Percentiles rank a stretch among this genome's conserved stretches.
phyloP scores from a whole-genome alignment of 1,140 invertebrate species.

The Lineus longissimus region DNA sequence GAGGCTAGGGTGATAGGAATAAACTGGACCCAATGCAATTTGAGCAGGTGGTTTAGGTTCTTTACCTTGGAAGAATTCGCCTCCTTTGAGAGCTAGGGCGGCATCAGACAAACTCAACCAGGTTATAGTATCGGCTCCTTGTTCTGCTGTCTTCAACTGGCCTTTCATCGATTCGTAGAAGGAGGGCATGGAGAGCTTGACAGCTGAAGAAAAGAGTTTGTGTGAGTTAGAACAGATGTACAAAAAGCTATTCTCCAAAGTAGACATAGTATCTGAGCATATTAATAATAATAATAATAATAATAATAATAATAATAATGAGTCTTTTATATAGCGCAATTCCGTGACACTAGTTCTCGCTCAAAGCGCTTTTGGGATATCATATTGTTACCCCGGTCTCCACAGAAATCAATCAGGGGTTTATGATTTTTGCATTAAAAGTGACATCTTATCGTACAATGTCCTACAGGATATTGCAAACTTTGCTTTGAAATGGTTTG shows the following conservation, averaged over 20 bases:
- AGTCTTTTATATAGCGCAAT: too few species aligned
- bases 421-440: not conserved
- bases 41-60: not conserved
- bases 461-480: too few species aligned
- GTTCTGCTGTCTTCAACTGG: slow-evolving; percentile 49
- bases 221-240: too few species aligned
- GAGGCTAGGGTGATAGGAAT: not conserved
- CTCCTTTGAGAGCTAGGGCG: slow-evolving; percentile 40
- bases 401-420: too few species aligned
- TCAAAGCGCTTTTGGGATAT: too few species aligned
- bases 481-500: too few species aligned
- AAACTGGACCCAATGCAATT: not conserved
- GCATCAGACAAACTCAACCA: slow-evolving; percentile 52
- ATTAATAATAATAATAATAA: too few species aligned
- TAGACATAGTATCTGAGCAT: not conserved
- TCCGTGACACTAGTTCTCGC: too few species aligned
- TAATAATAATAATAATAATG: not conserved
- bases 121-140: slow-evolving; percentile 58
- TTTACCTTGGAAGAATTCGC: slow-evolving; percentile 57
- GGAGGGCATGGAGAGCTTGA: slow-evolving; percentile 53
- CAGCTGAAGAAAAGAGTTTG: slow-evolving; percentile 32
- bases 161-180: slow-evolving; percentile 57
- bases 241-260: not conserved
- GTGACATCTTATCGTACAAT: too few species aligned
- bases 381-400: too few species aligned